Percentiles rank a stretch among this genome's conserved stretches.
Conservation (phyloP, 2,797 vertebrate genomes). For the Avahi laniger region DNA sequence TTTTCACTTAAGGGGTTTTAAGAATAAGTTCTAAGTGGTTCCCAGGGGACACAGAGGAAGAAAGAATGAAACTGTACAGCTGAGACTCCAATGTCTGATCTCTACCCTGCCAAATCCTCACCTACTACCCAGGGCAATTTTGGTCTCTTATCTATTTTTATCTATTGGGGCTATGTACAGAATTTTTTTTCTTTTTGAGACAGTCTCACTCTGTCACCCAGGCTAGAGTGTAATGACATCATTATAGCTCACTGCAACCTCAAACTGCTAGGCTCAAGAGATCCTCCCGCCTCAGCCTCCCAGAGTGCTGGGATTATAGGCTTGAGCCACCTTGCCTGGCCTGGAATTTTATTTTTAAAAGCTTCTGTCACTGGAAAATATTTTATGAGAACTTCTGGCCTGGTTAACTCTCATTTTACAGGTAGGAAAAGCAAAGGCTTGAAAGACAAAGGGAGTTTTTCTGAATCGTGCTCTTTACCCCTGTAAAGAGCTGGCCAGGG, state of each 20-base stretch:
- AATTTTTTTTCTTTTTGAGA: not conserved
- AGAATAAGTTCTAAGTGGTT: not conserved
- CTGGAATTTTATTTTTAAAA: not conserved
- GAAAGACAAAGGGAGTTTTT: not conserved
- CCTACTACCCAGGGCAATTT: not conserved
- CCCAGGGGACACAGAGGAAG: not conserved
- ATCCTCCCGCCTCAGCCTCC: not conserved
- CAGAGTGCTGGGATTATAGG: not conserved
- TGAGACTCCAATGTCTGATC: not conserved
- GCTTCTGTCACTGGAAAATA: not conserved
- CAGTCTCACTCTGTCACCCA: not conserved
- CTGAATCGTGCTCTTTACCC: accelerated
- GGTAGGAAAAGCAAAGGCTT: not conserved
- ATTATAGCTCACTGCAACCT: not conserved
- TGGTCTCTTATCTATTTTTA: not conserved
- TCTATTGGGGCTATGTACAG: not conserved
- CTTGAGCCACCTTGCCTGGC: not conserved
- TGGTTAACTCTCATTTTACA: not conserved
- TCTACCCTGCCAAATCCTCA: not conserved
- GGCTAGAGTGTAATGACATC: not conserved
- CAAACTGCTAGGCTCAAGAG: not conserved
- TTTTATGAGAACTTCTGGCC: not conserved
- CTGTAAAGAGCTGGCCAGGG: not conserved
- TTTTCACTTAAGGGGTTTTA: not conserved
- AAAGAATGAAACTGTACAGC: not conserved